These are phyloP conservation scores for Catharus ustulatus DNA, from an alignment of 2,797 vertebrate species.

Conservation along the genomic window DNA sequence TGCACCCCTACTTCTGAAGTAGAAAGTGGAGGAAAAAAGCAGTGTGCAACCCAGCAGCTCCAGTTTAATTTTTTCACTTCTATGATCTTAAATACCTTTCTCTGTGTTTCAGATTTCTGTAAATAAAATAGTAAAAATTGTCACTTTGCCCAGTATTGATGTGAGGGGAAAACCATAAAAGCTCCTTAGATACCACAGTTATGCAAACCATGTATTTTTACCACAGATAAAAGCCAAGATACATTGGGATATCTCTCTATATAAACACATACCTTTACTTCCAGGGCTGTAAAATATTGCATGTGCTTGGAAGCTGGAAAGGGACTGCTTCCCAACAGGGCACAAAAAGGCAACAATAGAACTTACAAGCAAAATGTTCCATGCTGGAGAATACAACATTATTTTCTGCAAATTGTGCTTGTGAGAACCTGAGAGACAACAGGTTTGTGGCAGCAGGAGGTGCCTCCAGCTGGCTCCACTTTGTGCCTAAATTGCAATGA, in stretches of 20 bases:
- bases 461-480: not conserved
- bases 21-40: not conserved
- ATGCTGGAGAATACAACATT: not conserved
- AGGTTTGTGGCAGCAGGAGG: not conserved
- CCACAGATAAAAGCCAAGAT: not conserved
- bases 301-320: not conserved
- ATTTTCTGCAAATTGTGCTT: not conserved
- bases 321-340: not conserved
- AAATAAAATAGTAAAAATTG: not conserved
- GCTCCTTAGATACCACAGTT: not conserved
- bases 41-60: fast-evolving
- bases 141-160: not conserved
- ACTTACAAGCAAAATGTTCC: constrained; percentile 12
- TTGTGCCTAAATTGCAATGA: not conserved
- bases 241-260: not conserved
- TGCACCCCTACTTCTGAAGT: not conserved
- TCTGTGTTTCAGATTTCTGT: not conserved
- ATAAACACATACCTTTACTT: not conserved
- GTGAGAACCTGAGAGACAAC: not conserved
- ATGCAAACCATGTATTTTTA: not conserved
- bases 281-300: not conserved
- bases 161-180: not conserved
- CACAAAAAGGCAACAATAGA: not conserved
- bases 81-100: not conserved
- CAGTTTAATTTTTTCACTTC: not conserved